These are phyloP conservation scores for Semnornis frantzii DNA, from an alignment of 2,113 vertebrate species.

Conservation along the genomic window DNA sequence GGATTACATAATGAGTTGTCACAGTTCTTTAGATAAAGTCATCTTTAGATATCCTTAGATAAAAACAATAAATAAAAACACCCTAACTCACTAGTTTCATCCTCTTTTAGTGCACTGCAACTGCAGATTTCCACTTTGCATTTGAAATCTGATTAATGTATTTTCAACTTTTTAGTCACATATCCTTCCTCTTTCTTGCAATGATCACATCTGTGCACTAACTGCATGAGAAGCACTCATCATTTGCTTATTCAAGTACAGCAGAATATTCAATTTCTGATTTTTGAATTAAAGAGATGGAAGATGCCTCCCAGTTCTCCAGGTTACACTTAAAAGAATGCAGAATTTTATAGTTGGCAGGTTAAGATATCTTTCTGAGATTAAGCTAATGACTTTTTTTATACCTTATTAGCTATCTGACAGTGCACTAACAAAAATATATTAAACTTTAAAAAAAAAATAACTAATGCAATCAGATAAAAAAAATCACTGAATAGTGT, in stretches of 20 bases:
- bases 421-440: conserved; percentile 57
- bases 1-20: not conserved
- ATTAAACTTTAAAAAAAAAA: conserved; percentile 12
- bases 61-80: not conserved
- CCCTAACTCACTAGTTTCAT: not conserved
- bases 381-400: conserved; percentile 70
- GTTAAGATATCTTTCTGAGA: conserved; percentile 62
- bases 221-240: conserved; percentile 53
- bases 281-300: conserved; percentile 59
- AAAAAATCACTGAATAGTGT: conserved; percentile 32
- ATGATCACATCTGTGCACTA: conserved; percentile 47
- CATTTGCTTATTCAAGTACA: conserved; percentile 74
- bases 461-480: conserved; percentile 25
- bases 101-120: not conserved
- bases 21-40: not conserved
- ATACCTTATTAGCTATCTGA: conserved; percentile 70
- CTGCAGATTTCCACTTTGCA: not conserved
- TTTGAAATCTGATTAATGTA: conserved; percentile 52
- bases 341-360: conserved; percentile 69
- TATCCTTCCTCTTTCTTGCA: conserved; percentile 20
- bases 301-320: conserved; percentile 55
- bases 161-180: conserved; percentile 33
- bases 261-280: conserved; percentile 66
- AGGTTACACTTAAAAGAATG: conserved; percentile 61
- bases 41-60: not conserved